Percentiles rank a stretch among this genome's conserved stretches.
phyloP scores from a whole-genome alignment of 2,113 vertebrate genomes.

The Acinonyx jubatus region DNA sequence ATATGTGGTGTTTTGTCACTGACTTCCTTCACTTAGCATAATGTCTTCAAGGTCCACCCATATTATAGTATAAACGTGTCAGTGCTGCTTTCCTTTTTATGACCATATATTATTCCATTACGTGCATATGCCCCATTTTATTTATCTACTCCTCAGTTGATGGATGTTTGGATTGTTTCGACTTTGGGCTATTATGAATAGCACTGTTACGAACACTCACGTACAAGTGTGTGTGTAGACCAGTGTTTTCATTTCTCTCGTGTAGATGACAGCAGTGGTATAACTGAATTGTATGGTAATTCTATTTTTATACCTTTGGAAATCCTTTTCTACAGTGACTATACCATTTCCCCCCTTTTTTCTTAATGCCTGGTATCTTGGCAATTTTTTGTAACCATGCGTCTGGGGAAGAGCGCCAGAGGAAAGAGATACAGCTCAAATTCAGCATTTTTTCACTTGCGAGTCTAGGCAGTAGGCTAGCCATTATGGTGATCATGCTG shows the following conservation, averaged over 20 bases:
- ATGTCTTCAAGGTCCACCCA: neutral
- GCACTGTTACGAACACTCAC: neutral
- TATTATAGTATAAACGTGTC: neutral
- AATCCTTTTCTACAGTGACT: neutral
- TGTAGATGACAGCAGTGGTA: neutral
- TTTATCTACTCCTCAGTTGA: neutral
- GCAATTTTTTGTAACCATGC: neutral
- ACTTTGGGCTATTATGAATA: neutral
- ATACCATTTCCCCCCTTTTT: neutral
- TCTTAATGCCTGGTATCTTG: neutral
- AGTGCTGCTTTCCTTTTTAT: neutral
- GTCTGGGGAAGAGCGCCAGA: neutral
- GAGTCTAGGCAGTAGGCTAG: neutral
- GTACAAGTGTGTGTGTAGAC: neutral
- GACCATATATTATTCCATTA: neutral
- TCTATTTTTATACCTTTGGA: neutral
- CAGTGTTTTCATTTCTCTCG: neutral
- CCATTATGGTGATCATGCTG: neutral
- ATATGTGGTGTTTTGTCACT: neutral
- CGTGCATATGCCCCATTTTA: neutral
- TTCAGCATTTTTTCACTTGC: neutral
- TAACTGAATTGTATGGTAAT: neutral
- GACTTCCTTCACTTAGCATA: neutral
- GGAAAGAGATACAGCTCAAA: neutral
- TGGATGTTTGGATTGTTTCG: neutral